Evolutionary conservation across 1,140 invertebrate genomes (phyloP).

Genomic region (Grapholita molesta): DNA sequence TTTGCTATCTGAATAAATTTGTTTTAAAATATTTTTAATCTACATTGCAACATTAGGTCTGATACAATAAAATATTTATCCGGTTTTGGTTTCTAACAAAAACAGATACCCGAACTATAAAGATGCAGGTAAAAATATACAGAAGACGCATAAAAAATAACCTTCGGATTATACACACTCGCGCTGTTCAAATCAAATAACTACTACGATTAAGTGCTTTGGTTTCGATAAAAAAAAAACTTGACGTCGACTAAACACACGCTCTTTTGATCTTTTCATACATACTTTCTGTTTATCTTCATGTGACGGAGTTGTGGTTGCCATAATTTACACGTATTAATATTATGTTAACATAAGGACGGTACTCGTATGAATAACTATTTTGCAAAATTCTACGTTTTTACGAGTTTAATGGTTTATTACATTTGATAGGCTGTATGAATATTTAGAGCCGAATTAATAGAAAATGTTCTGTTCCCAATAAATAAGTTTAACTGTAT

Average conservation of each 20-base stretch:
- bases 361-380: too few species aligned
- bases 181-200: background rate
- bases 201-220: background rate
- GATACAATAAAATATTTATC: background rate
- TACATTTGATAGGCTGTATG: too few species aligned
- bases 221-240: background rate
- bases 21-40: background rate
- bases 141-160: background rate
- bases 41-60: too few species aligned
- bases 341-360: too few species aligned
- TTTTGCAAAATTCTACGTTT: too few species aligned
- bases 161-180: background rate
- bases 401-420: too few species aligned
- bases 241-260: background rate
- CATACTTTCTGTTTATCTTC: background rate
- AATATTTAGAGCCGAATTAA: too few species aligned
- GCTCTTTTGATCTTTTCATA: background rate
- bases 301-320: background rate
- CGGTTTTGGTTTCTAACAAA: background rate
- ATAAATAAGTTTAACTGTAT: too few species aligned
- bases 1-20: conserved; percentile 6
- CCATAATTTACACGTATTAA: too few species aligned
- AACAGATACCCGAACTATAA: background rate
- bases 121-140: background rate
- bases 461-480: too few species aligned